Percentiles rank a stretch among this genome's conserved stretches.
phyloP scores from a whole-genome alignment of 2,797 vertebrate genomes.

The Hafferia zeledoni region DNA sequence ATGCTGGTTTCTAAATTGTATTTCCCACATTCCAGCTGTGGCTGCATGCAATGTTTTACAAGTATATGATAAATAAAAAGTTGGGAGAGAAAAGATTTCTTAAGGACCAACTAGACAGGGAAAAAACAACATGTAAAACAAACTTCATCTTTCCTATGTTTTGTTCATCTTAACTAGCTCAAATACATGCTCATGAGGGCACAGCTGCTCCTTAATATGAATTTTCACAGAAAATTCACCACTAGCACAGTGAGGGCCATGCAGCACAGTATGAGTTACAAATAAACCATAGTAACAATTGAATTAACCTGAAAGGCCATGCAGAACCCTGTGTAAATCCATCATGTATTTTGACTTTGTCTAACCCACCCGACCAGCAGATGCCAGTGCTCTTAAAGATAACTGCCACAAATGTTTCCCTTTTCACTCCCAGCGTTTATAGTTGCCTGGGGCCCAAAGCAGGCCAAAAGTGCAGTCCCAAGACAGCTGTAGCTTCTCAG shows the following conservation, averaged over 20 bases:
- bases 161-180: not conserved
- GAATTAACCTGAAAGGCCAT: not conserved
- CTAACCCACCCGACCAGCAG: conserved; percentile 1
- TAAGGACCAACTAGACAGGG: not conserved
- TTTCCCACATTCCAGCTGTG: not conserved
- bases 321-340: not conserved
- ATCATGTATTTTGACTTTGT: not conserved
- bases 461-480: conserved; percentile 14
- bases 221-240: not conserved
- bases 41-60: not conserved
- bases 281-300: not conserved
- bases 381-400: not conserved
- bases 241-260: not conserved
- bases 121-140: not conserved
- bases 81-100: not conserved
- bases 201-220: not conserved
- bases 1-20: not conserved
- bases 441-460: conserved; percentile 12
- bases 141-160: not conserved
- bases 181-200: not conserved
- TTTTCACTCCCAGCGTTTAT: not conserved
- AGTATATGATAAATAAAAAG: not conserved
- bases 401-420: conserved; percentile 36
- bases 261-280: not conserved
- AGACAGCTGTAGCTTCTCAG: conserved; percentile 56